A percentile compares a stretch with the other conserved stretches of the same genome.
Conservation (phyloP, 2,797 vertebrate genomes). For the Pseudomugil gertrudae region DNA sequence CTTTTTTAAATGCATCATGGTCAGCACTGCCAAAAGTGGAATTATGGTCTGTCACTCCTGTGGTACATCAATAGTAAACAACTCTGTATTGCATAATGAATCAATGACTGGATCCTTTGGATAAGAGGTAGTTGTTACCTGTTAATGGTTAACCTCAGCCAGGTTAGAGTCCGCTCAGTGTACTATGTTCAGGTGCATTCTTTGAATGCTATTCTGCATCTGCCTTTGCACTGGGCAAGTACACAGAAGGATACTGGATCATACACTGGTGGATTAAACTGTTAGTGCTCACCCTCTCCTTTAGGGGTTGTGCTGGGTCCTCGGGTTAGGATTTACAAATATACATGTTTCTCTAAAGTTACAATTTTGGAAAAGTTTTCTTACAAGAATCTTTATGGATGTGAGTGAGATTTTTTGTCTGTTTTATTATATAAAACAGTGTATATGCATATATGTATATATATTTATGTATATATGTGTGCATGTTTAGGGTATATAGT, state of each 20-base stretch:
- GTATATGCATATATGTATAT: no score
- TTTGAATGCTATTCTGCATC: conserved; percentile 4
- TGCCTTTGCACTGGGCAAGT: conserved; percentile 13
- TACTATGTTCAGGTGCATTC: conserved; percentile 48
- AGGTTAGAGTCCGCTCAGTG: conserved; percentile 76
- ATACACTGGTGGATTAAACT: conserved; percentile 13
- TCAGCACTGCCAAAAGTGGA: neutral
- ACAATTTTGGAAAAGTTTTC: conserved; percentile 50
- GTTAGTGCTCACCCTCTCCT: neutral
- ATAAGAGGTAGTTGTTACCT: conserved; percentile 46
- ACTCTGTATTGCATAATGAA: conserved; percentile 46
- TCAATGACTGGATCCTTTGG: conserved; percentile 43
- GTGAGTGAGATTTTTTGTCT: conserved; percentile 64
- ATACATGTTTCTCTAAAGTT: conserved; percentile 14
- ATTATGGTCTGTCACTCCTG: conserved; percentile 16
- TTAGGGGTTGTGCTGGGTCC: conserved; percentile 8
- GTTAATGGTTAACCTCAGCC: conserved; percentile 81
- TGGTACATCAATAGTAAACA: conserved; percentile 12
- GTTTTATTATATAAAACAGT: conserved; percentile 49
- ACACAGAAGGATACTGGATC: conserved; percentile 26
- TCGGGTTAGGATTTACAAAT: conserved; percentile 49
- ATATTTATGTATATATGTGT: no score
- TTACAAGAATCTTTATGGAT: conserved; percentile 50
- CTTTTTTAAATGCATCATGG: neutral
- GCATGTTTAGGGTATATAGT: no score